Percentiles rank a stretch among this genome's conserved stretches.
Conservation (phyloP, 2,888 invertebrate species). For the Lissonota sp. region DNA sequence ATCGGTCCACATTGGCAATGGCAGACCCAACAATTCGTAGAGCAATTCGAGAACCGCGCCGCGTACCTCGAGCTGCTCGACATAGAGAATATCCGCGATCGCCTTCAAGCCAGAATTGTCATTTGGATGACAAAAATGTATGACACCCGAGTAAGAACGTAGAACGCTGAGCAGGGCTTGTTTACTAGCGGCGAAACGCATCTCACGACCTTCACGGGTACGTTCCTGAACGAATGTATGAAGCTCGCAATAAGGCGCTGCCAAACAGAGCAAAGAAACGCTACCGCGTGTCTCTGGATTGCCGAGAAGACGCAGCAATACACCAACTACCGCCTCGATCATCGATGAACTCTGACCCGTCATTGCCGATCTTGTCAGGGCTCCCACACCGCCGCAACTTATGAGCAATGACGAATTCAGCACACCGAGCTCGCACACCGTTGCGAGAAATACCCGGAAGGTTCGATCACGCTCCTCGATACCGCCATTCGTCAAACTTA, state of each 20-base stretch:
- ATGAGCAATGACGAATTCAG: constrained; percentile 93
- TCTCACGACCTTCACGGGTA: constrained; percentile 87
- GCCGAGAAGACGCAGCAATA: constrained; percentile 93
- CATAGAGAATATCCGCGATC: constrained; percentile 91
- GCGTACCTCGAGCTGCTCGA: constrained; percentile 95
- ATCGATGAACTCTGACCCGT: constrained; percentile 95
- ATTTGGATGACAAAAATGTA: constrained; percentile 93
- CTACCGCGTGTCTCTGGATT: constrained; percentile 92
- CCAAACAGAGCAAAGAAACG: constrained; percentile 93
- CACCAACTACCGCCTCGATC: constrained; percentile 95
- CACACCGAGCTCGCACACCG: constrained; percentile 95
- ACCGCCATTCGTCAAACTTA: constrained; percentile 92
- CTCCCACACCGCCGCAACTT: constrained; percentile 92
- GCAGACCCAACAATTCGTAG: constrained; percentile 94
- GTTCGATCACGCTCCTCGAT: constrained; percentile 93
- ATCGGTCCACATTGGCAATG: constrained; percentile 96
- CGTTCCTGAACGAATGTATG: constrained; percentile 84
- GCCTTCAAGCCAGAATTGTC: constrained; percentile 91
- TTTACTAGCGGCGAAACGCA: constrained; percentile 93
- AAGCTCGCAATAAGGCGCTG: constrained; percentile 97
- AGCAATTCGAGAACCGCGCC: constrained; percentile 96
- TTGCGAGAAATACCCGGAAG: constrained; percentile 93
- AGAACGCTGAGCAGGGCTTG: constrained; percentile 93
- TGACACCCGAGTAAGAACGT: constrained; percentile 95
- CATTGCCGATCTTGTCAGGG: constrained; percentile 92